Evolutionary conservation across 2,797 vertebrate genomes (phyloP), one percentile per base, ranked within the genome.

Genomic region (Tokudaia tokunoshimensis): DNA sequence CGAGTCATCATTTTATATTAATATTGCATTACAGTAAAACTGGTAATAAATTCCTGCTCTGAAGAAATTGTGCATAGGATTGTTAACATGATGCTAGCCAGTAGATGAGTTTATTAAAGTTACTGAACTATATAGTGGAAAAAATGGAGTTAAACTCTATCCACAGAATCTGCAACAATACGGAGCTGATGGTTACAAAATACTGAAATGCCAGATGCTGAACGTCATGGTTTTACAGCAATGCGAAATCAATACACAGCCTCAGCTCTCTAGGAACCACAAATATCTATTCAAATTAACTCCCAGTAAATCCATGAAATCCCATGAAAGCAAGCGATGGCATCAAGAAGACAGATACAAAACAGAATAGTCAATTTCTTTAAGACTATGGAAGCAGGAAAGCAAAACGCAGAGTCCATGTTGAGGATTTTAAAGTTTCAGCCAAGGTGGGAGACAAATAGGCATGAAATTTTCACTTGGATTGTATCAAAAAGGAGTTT

Each of bases 91-190:
- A 31, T 87, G 80, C 70, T 92, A 83, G 94, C 12, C 76, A 61
- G 87, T 61, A 96, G 95, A 95, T 0, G 67, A 96, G 91, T 97
- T 97, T 97, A 98, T 98, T 97, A 97, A 97, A 91, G 96, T 98
- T 96, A 98, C 89, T 98, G 95, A 98, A 97, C 97, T 97, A 98
- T 97, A 94, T 94, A 98, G 95, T 97, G 80, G 96, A 98, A 97
- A 63, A 98, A 92, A 97, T 91, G 89, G 85, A 97, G 95, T 95
- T 97, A 98, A 98, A 96, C 88, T 93, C 90, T 97, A 97, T 91
- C 50, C 37, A 52, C 61, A 37, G 94, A 97, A 97, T 96, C 85
- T 94, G 95, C 92, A 75, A 94, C 89, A 97, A 96, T 95, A 97
- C 89, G 63, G 78, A 97, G 6, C 97, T 72, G 95, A 96, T 44